These are phyloP conservation scores for Picus viridis DNA, from an alignment of 2,797 vertebrate species.

Conservation along the genomic window DNA sequence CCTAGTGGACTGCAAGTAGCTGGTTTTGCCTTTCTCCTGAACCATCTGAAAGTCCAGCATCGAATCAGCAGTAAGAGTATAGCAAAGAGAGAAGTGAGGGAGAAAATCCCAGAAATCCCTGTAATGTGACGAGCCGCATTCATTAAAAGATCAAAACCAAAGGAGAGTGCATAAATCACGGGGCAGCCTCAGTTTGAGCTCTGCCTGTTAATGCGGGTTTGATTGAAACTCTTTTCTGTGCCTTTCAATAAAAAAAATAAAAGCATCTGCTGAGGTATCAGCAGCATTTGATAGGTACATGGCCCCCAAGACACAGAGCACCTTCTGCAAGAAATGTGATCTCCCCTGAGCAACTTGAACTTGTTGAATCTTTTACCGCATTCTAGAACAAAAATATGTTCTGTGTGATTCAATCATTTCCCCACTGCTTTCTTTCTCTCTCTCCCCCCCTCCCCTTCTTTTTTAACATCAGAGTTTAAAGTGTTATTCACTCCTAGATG, in stretches of 20 bases:
- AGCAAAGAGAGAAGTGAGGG: not conserved
- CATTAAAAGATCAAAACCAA: constrained; percentile 64
- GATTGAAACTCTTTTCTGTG: constrained; percentile 50
- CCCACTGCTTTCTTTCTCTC: not conserved
- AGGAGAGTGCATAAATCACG: constrained; percentile 46
- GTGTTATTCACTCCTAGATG: constrained; percentile 37
- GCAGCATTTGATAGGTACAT: constrained; percentile 27
- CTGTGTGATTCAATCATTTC: constrained; percentile 57
- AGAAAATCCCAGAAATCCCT: constrained; percentile 26
- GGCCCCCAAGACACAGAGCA: not conserved
- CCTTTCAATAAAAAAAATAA: constrained; percentile 49
- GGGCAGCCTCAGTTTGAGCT: constrained; percentile 21
- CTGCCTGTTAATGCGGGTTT: constrained; percentile 53
- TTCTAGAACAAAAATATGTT: not conserved
- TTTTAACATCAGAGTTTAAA: constrained; percentile 18
- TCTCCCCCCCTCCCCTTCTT: too few species aligned
- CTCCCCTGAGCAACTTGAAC: constrained; percentile 16
- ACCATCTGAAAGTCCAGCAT: not conserved
- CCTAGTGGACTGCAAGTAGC: not conserved
- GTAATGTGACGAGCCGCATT: constrained; percentile 15
- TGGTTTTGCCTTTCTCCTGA: constrained; percentile 2
- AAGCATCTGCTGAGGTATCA: constrained; percentile 53
- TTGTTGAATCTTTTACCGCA: constrained; percentile 19
- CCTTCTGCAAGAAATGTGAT: constrained; percentile 56
- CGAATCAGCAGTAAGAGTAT: not conserved